Evolutionary conservation across 2,113 vertebrate species (phyloP), one percentile per base, ranked within the genome.

Genomic region (Falcunculus frontatus): DNA sequence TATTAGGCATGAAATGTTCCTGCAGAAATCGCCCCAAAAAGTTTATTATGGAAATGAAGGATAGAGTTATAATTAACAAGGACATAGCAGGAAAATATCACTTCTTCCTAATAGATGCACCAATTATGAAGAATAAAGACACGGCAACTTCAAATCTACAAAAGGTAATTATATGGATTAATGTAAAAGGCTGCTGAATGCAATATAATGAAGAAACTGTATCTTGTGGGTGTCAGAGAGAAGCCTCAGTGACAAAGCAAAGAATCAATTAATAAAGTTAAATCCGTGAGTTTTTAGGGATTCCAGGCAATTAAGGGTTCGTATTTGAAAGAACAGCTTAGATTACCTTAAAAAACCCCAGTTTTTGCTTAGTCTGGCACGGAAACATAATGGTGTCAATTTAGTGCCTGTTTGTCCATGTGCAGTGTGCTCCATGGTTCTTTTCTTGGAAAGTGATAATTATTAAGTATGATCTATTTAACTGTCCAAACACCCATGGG

Each of bases 1-100:
- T 97, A 97, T 98, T 98, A 98, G 94, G 90, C 97, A 92, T 97
- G 96, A 98, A 98, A 98, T 97, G 97, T 96, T 97, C 95, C 95
- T 89, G 76, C 57, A 95, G 95, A 98, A 98, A 97, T 96, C 57
- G 42, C 96, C 95, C 94, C 91, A 95, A 97, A 98, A 98, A 97
- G 92, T 97, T 80, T 96, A 96, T 97, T 97, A 97, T 97, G 96
- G 91, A 98, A 98, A 98, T 96, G 94, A 97, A 93, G 77, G 82
- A 55, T 93, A 90, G 93, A 80, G 91, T 89, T 80, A 92, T 97
- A 97, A 98, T 98, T 98, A 98, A 96, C 89, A 83, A 96, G 92
- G 89, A 96, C 94, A 96, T 86, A 95, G 70, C 81, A 69, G 90
- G 89, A 96, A 98, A 98, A 98, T 90, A 98, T 91, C 95, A 87